phyloP scores from a whole-genome alignment of 1,140 invertebrate genomes.

The Drosophila albomicans region DNA sequence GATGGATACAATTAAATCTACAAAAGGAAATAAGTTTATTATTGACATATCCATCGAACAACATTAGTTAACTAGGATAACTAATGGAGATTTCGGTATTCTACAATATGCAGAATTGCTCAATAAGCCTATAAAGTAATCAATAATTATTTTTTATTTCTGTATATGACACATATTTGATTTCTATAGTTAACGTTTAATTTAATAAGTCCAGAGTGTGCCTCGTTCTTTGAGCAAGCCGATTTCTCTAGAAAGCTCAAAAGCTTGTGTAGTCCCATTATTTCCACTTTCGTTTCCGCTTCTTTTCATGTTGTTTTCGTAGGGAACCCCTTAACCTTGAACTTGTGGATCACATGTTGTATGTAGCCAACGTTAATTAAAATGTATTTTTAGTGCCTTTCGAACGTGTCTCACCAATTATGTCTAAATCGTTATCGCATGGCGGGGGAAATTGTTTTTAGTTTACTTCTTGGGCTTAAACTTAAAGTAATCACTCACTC shows the following conservation, averaged over 20 bases:
- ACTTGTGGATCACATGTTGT: constrained; percentile 30
- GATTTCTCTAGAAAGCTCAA: constrained; percentile 15
- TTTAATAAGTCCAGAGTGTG: not conserved
- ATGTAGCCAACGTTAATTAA: constrained; percentile 28
- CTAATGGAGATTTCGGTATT: not conserved
- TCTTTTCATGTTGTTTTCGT: not conserved
- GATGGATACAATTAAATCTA: not conserved
- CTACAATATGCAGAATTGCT: too few species aligned
- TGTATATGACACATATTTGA: not conserved
- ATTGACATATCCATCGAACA: not conserved
- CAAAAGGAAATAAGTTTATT: not conserved
- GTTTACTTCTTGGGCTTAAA: not conserved
- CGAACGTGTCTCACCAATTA: constrained; percentile 41
- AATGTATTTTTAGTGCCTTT: constrained; percentile 29
- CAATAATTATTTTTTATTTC: too few species aligned
- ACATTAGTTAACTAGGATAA: not conserved
- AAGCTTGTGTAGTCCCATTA: not conserved
- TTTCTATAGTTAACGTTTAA: not conserved
- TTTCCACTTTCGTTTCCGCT: constrained; percentile 23
- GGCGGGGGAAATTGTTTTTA: constrained; percentile 39
- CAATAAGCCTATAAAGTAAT: too few species aligned
- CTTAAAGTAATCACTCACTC: constrained; percentile 24
- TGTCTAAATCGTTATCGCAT: constrained; percentile 6
- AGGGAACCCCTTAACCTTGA: constrained; percentile 50
- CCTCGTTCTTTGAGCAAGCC: not conserved